Evolutionary conservation across 2,113 vertebrate species (phyloP), one percentile per base, ranked within the genome.

Genomic region (Anguilla japonica): DNA sequence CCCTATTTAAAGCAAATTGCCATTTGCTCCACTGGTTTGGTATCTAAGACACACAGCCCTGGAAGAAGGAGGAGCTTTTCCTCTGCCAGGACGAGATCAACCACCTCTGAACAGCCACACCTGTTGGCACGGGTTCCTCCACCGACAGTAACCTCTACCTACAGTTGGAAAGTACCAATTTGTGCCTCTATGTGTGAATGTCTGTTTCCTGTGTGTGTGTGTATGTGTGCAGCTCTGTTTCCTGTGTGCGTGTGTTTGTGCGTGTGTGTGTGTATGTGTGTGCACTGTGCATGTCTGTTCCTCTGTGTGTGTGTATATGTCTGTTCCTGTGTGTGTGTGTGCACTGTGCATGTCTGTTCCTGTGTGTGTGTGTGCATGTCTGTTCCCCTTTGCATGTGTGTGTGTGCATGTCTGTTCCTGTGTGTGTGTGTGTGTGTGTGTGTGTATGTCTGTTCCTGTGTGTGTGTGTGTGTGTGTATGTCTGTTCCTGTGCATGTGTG

Each of bases 121-220:
- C 86, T 75, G 26, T 83, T 75, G 57, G 60, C 41, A 71, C 78
- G 26, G n/a, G 75, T 53, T 84, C 29, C 56, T 18, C 4, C 34
- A 79, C 60, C 79, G 57, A 82, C 15, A 26, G 15, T 60, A 60
- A 60, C 57, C 14, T 14, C 57, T 20, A 9, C 18, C 57, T 80
- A 7, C 56, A 83, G 40, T 13, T 82, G 71, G 84, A 88, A 89
- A 90, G 79, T 20, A 89, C 43, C 79, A 34, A 81, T 63, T 85
- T 84, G 22, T 75, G n/a, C 26, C 71, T 75, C 3, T 75, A 34
- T 3, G 22, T 71, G 22, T 71, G 57, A 11, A 20, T 60, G 57
- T 16, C 6, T 60, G 57, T 60, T 15, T 60, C 43, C 14, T 60
- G 57, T 60, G 57, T 60, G 57, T 60, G 57, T 60, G 57, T 57